Evolutionary conservation across 1,140 invertebrate genomes (phyloP), one percentile per base, ranked within the genome.

Genomic region (Ostrea edulis): DNA sequence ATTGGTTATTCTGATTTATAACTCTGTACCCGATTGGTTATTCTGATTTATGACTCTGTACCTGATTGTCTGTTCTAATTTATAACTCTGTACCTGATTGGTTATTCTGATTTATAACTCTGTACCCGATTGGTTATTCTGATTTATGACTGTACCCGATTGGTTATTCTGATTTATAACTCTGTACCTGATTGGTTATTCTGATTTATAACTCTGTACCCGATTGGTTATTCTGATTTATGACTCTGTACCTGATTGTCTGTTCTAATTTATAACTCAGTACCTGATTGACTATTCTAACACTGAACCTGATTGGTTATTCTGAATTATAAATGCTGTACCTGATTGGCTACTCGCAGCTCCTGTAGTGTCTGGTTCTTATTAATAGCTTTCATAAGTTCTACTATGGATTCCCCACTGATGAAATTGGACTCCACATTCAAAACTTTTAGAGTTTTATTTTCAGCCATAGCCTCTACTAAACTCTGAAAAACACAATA

Each of bases 391-490:
- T 97, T 97, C 71, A 99, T 96, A 77, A 99, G 96, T 94, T 97
- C 96, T 86, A 98, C 97, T 93, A 99, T 97, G 84, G 97, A 96
- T 55, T 93, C 93, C 96, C 96, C 93, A 97, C 97, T 95, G 94
- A 99, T 97, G 95, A 98, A 98, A 96, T 99, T 99, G 84, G 98
- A 99, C 96, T 99, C 98, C 90, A 99, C 97, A 95, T 99, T 99
- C 92, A 99, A 96, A 92, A 98, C 97, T 94, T 97, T 96, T 90
- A 99, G 95, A 84, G 97, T 97, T 93, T 97, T 97, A 96, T 99
- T 99, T 90, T 97, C 97, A 94, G 97, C 96, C 86, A 99, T 95
- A 55, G 97, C 97, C 93, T 98, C 97, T 86, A 97, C 97, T 92
- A 99, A 95, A 94, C 97, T 96, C 93, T 97, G 96, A 83, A 95